These are phyloP conservation scores for Kryptolebias ocellatus DNA, from an alignment of 2,797 vertebrate genomes.

Conservation along the genomic window DNA sequence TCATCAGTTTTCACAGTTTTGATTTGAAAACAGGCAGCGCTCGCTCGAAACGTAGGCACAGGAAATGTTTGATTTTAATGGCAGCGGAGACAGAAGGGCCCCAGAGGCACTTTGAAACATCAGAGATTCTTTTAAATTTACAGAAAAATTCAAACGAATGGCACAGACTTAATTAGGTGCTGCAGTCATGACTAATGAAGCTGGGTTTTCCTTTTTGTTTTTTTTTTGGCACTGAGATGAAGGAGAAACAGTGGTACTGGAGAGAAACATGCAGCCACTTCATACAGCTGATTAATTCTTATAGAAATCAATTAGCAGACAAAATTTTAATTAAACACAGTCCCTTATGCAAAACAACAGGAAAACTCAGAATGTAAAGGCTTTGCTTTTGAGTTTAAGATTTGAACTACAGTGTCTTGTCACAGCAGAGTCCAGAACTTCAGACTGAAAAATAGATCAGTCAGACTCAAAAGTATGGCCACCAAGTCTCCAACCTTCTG, in stretches of 20 bases:
- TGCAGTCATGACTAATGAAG: slow-evolving; percentile 76
- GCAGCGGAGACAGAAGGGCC: slow-evolving; percentile 62
- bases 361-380: slow-evolving; percentile 17
- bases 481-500: too few species aligned
- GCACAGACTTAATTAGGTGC: slow-evolving; percentile 77
- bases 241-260: slow-evolving; percentile 47
- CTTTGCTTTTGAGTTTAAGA: slow-evolving; percentile 23
- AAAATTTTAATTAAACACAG: slow-evolving; percentile 22
- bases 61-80: slow-evolving; percentile 75
- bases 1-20: slow-evolving; percentile 53
- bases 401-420: slow-evolving; percentile 43
- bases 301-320: slow-evolving; percentile 45
- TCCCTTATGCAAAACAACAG: not conserved
- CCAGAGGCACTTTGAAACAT: slow-evolving; percentile 74
- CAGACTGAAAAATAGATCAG: too few species aligned
- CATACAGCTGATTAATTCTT: slow-evolving; percentile 52
- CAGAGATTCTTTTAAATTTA: slow-evolving; percentile 76
- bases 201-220: slow-evolving; percentile 48
- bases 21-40: slow-evolving; percentile 59
- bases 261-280: slow-evolving; percentile 58
- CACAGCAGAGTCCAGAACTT: slow-evolving; percentile 32
- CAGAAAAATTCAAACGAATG: slow-evolving; percentile 73
- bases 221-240: slow-evolving; percentile 66
- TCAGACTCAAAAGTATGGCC: too few species aligned
- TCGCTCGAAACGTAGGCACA: slow-evolving; percentile 50